Base-by-base conservation (phyloP, 2,113 vertebrate genomes). In the Albula goreensis region DNA sequence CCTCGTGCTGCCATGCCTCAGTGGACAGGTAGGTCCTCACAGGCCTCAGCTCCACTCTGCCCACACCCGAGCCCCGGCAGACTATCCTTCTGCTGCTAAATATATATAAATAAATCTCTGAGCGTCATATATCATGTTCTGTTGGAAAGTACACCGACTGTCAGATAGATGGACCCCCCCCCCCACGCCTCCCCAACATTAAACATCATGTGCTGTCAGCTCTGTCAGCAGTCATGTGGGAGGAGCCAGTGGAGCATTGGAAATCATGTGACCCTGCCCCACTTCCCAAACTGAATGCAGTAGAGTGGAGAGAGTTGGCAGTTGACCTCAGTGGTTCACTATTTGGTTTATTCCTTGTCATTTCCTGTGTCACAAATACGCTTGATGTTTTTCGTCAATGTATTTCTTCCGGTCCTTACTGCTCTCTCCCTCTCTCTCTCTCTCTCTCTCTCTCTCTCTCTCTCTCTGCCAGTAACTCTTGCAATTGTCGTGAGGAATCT, bases 401-500 rank as follows among this genome's bases (percentile, higher is more conserved):
- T 15, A 11, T 11, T 15, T 11, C 56, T 15, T 15, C 3, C 50
- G 48, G 5, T 8, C 51, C 2, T 81, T 82, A 53, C n/a, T 60
- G 80, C 80, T 74, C 49, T 87, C 53, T 78, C 56, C 84, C 84
- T 86, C 80, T n/a, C 50, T 82, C 63, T 83, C 52, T 57, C 81
- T 83, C 85, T 53, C 81, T 83, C 49, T 87, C 53, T 78, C 56
- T 83, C 84, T 86, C 80, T n/a, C 50, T 82, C 63, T 83, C 52
- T 57, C 81, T 83, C 85, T 53, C 81, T 83, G 50, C 50, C 90
- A 41, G 31, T 85, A 87, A 85, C 85, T 89, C 87, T 85, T 93
- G 88, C 91, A 92, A 88, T 89, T 53, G 83, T 83, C 86, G 90
- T 93, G 93, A 93, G 94, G 93, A 95, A 95, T 95, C 89, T 94